phyloP scores from a whole-genome alignment of 2,888 invertebrate species.

The Ennomos erosarius region DNA sequence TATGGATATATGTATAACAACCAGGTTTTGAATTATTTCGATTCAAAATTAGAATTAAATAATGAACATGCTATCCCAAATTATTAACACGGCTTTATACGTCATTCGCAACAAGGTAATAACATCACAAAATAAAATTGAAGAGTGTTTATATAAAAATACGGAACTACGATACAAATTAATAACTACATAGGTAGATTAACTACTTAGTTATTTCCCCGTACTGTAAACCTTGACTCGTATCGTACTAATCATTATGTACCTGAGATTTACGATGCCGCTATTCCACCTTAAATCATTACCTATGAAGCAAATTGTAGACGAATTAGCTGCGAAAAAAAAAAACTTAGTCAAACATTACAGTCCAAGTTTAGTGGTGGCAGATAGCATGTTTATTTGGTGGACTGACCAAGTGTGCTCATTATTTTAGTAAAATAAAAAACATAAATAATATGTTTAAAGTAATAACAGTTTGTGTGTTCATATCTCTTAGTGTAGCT shows the following conservation, averaged over 20 bases:
- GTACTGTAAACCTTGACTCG: too few species aligned
- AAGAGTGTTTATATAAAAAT: too few species aligned
- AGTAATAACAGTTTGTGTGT: conserved; percentile 14
- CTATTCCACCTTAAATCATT: not conserved
- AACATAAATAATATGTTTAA: not conserved
- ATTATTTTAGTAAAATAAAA: not conserved
- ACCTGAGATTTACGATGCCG: not conserved
- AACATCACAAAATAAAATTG: too few species aligned
- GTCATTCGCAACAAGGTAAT: too few species aligned
- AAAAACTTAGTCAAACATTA: not conserved
- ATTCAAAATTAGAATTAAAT: too few species aligned
- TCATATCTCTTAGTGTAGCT: conserved; percentile 27
- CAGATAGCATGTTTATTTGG: not conserved
- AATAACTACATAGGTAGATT: too few species aligned
- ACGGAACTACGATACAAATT: too few species aligned
- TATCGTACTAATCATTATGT: not conserved
- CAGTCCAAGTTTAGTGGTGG: not conserved
- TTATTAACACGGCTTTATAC: too few species aligned
- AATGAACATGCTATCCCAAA: too few species aligned
- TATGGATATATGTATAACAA: too few species aligned
- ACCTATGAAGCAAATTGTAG: not conserved
- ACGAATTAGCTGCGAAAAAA: not conserved
- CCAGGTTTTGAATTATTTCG: too few species aligned
- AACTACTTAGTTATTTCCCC: too few species aligned
- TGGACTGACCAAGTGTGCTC: conserved; percentile 32